Evolutionary conservation across 2,113 vertebrate species (phyloP).

Genomic region (Lonchura striata): DNA sequence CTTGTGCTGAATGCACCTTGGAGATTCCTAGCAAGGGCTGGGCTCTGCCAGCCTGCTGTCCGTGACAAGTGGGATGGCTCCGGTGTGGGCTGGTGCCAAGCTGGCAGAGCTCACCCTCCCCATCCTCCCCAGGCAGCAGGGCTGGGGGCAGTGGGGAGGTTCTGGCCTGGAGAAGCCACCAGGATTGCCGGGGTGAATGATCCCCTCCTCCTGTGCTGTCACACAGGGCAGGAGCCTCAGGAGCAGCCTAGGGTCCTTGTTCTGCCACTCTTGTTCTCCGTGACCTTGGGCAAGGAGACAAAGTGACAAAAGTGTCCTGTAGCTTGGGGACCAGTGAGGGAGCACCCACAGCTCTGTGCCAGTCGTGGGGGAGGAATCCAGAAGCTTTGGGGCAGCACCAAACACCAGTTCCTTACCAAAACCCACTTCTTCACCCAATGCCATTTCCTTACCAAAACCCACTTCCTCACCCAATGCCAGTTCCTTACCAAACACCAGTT

Average conservation of each 20-base stretch:
- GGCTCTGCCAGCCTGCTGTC: neutral
- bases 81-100: neutral
- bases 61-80: neutral
- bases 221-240: neutral
- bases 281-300: neutral
- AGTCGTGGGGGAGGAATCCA: neutral
- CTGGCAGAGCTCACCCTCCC: neutral
- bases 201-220: rapidly evolving
- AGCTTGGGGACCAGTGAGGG: neutral
- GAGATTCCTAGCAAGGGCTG: neutral
- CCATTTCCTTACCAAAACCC: neutral
- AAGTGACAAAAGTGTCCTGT: neutral
- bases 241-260: neutral
- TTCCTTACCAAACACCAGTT: neutral
- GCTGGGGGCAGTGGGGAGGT: neutral
- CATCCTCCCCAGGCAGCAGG: neutral
- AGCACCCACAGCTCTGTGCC: neutral
- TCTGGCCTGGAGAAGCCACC: neutral
- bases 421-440: neutral
- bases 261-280: neutral
- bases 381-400: neutral
- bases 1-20: neutral
- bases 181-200: neutral
- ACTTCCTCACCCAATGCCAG: neutral
- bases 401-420: neutral